These are phyloP conservation scores for Gallinago jamesoni DNA, from an alignment of 2,113 vertebrate species.

Conservation along the genomic window DNA sequence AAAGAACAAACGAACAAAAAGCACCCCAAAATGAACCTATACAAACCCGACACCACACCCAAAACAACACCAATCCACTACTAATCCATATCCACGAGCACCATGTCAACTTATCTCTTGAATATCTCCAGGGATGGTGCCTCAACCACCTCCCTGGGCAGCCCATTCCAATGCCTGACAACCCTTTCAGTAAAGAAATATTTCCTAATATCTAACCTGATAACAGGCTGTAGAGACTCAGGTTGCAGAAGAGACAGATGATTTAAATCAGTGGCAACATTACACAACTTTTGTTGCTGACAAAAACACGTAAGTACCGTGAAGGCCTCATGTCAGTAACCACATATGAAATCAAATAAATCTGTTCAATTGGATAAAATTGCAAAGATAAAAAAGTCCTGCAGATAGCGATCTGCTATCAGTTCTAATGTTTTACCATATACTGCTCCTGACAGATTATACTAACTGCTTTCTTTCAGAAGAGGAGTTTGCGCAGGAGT, in stretches of 20 bases:
- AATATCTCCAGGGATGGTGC: too few relatives aligned
- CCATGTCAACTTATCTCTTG: too few relatives aligned
- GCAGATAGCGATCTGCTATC: not conserved
- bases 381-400: not conserved
- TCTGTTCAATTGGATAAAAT: not conserved
- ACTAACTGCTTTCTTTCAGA: not conserved
- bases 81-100: too few relatives aligned
- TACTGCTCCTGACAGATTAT: not conserved
- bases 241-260: not conserved
- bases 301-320: fast-evolving
- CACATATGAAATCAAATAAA: not conserved
- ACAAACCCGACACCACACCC: too few relatives aligned
- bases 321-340: not conserved
- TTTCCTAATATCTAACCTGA: too few relatives aligned
- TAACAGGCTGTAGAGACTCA: not conserved
- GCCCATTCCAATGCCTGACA: too few relatives aligned
- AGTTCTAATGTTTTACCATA: not conserved
- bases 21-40: too few relatives aligned
- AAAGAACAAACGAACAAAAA: too few relatives aligned
- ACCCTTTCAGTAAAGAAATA: too few relatives aligned
- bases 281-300: not conserved
- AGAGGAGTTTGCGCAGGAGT: not conserved
- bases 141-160: too few relatives aligned
- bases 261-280: not conserved
- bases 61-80: too few relatives aligned